Evolutionary conservation across 2,888 invertebrate genomes (phyloP).

Genomic region (Agrochola circellaris): DNA sequence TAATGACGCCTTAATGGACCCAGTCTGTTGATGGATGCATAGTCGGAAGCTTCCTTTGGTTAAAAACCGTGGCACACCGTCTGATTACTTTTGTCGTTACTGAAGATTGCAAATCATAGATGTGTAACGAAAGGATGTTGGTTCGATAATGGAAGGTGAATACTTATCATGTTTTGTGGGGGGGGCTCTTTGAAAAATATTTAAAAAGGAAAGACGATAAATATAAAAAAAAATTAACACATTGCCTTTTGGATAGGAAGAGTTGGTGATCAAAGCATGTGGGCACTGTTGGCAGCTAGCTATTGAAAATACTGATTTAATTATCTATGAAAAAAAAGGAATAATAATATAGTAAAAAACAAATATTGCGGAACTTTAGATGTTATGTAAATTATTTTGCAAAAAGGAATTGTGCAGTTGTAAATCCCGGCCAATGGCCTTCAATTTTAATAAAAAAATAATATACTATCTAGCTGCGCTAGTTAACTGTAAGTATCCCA

Average conservation of each 20-base stretch:
- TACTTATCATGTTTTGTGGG: not conserved
- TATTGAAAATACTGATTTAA: not conserved
- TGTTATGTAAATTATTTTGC: not conserved
- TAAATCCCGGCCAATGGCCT: too few species aligned
- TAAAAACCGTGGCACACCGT: conserved; percentile 17
- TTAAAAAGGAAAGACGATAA: not conserved
- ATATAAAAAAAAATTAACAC: not conserved
- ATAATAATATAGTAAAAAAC: accelerated
- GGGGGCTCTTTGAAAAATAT: too few species aligned
- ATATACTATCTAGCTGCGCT: not conserved
- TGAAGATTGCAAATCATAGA: conserved; percentile 23
- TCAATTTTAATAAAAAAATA: not conserved
- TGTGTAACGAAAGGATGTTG: not conserved
- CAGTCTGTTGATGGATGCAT: conserved; percentile 12
- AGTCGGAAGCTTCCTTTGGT: conserved; percentile 8
- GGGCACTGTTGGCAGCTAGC: not conserved
- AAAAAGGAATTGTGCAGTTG: not conserved
- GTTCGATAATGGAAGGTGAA: not conserved
- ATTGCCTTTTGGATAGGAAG: not conserved
- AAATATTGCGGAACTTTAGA: not conserved
- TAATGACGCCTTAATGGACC: conserved; percentile 41
- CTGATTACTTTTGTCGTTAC: conserved; percentile 40
- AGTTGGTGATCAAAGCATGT: not conserved
- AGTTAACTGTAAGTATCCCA: too few species aligned
- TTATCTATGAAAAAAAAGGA: not conserved